Percentiles rank a stretch among this genome's conserved stretches.
Evolutionary conservation across 2,888 invertebrate genomes (phyloP).

Genomic region (Rugalucina vietnamica): DNA sequence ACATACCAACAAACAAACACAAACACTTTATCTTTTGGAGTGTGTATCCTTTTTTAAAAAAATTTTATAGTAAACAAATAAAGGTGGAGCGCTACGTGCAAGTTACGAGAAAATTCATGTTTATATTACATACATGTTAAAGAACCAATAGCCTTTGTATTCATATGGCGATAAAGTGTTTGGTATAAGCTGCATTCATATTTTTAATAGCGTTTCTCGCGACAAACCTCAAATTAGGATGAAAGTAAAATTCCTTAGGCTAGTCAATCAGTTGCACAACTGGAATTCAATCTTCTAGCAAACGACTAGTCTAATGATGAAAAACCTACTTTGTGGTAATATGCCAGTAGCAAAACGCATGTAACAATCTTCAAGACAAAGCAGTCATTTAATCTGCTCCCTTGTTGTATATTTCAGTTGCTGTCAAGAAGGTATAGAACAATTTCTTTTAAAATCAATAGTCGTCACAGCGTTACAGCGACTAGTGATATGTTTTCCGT

Average conservation of each 20-base stretch:
- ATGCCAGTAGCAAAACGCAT: too few relatives aligned
- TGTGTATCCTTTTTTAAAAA: background rate
- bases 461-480: too few relatives aligned
- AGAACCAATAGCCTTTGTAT: background rate
- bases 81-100: background rate
- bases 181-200: background rate
- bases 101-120: background rate
- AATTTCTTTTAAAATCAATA: too few relatives aligned
- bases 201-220: background rate
- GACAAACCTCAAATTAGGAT: background rate
- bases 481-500: too few relatives aligned
- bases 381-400: too few relatives aligned
- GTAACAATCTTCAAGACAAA: too few relatives aligned
- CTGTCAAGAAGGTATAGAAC: too few relatives aligned
- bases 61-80: background rate
- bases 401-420: too few relatives aligned
- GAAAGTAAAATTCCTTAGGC: background rate
- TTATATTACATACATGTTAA: background rate
- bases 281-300: background rate
- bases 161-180: background rate
- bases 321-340: too few relatives aligned
- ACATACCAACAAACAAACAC: too few relatives aligned
- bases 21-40: too few relatives aligned
- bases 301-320: too few relatives aligned
- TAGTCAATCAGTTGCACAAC: background rate